phyloP scores from a whole-genome alignment of 2,113 vertebrate species.

The Pogona vitticeps region DNA sequence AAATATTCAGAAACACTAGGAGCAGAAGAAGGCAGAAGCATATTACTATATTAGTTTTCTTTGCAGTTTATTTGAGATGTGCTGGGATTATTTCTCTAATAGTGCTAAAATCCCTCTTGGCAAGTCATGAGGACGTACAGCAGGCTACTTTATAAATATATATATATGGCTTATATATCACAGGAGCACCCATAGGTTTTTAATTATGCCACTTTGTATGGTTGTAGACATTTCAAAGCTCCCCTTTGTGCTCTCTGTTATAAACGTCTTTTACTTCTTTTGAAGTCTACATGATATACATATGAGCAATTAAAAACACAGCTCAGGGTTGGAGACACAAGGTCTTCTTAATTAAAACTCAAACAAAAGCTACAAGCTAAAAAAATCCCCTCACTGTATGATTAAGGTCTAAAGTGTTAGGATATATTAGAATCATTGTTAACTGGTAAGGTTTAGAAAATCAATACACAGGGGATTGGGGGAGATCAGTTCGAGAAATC shows the following conservation, averaged over 20 bases:
- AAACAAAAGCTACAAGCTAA: conserved; percentile 91
- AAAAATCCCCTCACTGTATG: conserved; percentile 80
- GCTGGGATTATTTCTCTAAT: conserved; percentile 62
- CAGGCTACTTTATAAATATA: conserved; percentile 73
- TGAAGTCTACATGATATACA: conserved; percentile 95
- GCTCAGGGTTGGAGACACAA: conserved; percentile 89
- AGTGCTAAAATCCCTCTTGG: conserved; percentile 59
- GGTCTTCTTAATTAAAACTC: conserved; percentile 96
- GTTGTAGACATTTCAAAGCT: conserved; percentile 93
- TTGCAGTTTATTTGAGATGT: conserved; percentile 36
- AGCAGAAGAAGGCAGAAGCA: conserved; percentile 44
- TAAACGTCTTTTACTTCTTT: conserved; percentile 92
- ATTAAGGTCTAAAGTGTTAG: conserved; percentile 93
- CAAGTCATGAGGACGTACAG: conserved; percentile 54
- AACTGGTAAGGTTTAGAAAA: conserved; percentile 90
- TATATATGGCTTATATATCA: conserved; percentile 77
- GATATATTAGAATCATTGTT: conserved; percentile 90
- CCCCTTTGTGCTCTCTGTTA: conserved; percentile 89
- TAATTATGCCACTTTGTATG: conserved; percentile 92
- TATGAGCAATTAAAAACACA: conserved; percentile 93
- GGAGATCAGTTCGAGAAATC: conserved; percentile 83
- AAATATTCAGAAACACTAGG: conserved; percentile 18
- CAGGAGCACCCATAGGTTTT: conserved; percentile 86
- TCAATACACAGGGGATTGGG: conserved; percentile 84
- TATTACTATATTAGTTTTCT: conserved; percentile 45